Conservation (phyloP, 92 coral and sea anemone species). For the Diadumene lineata region DNA sequence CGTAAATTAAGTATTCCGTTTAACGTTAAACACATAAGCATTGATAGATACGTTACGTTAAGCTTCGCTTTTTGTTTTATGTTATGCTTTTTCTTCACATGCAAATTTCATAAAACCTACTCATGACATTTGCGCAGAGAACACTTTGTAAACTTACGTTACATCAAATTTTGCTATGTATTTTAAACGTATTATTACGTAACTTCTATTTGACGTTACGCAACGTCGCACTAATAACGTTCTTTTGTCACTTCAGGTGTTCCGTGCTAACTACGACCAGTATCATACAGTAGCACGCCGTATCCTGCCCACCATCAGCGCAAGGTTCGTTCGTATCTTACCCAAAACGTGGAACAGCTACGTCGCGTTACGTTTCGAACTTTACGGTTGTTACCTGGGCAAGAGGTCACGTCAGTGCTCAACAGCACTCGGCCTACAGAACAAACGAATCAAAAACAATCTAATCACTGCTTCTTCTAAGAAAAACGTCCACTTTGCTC, state of each 20-base stretch:
- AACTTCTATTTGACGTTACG: too few species aligned
- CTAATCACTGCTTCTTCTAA: conserved; percentile 30
- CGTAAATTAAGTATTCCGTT: too few species aligned
- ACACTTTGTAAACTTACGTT: too few species aligned
- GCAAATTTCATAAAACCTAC: too few species aligned
- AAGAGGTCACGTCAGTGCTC: conserved; percentile 17
- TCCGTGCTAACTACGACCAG: conserved; percentile 64
- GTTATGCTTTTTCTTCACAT: too few species aligned
- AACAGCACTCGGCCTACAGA: conserved; percentile 26
- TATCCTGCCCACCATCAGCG: conserved; percentile 52
- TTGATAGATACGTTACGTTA: too few species aligned
- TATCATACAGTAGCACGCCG: conserved; percentile 52
- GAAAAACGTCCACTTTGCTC: not conserved
- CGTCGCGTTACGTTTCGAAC: conserved; percentile 60
- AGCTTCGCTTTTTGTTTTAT: too few species aligned
- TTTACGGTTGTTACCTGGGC: conserved; percentile 61
- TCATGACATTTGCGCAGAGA: too few species aligned
- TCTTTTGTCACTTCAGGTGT: conserved; percentile 24
- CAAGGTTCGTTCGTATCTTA: conserved; percentile 59
- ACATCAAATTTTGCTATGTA: too few species aligned
- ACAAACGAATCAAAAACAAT: conserved; percentile 7
- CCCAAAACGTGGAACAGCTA: conserved; percentile 60
- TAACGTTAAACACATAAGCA: too few species aligned
- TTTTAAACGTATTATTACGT: too few species aligned
- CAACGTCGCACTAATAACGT: too few species aligned